Percentiles rank a stretch among this genome's conserved stretches.
phyloP scores from a whole-genome alignment of 1,140 invertebrate species.

The Euborellia annulipes region DNA sequence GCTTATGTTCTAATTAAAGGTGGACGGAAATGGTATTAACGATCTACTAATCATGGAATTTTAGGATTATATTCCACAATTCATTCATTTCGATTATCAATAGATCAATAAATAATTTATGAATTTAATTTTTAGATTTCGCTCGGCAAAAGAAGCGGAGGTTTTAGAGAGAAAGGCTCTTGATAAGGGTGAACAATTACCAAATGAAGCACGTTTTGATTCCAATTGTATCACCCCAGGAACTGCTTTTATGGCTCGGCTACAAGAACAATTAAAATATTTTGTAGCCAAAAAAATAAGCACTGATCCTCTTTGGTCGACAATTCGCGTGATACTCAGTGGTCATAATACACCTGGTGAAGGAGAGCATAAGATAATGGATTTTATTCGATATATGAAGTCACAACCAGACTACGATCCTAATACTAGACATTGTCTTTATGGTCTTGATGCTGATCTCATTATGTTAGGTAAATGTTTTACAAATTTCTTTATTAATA shows the following conservation, averaged over 20 bases:
- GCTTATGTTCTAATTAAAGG: no score
- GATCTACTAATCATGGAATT: no score
- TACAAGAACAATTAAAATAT: conserved; percentile 73
- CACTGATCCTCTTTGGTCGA: conserved; percentile 67
- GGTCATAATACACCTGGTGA: conserved; percentile 88
- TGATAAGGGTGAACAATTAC: conserved; percentile 55
- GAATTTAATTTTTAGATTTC: conserved; percentile 42
- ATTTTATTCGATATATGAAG: conserved; percentile 81
- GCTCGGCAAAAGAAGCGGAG: conserved; percentile 78
- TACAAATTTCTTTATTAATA: no score
- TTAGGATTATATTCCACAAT: no score
- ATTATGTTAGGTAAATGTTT: conserved; percentile 71
- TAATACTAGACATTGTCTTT: conserved; percentile 84
- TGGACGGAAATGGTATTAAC: no score
- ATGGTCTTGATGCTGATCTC: conserved; percentile 91
- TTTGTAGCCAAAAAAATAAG: conserved; percentile 81
- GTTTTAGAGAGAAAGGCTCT: conserved; percentile 55
- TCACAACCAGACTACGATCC: conserved; percentile 67
- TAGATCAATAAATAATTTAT: no score
- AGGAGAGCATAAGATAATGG: conserved; percentile 98
- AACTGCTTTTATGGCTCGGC: conserved; percentile 72
- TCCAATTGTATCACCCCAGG: conserved; percentile 95
- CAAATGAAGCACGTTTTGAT: conserved; percentile 68
- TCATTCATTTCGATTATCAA: no score
- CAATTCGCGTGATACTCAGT: conserved; percentile 60